Base-by-base conservation (phyloP, 2,113 vertebrate species). In the Gadus macrocephalus region DNA sequence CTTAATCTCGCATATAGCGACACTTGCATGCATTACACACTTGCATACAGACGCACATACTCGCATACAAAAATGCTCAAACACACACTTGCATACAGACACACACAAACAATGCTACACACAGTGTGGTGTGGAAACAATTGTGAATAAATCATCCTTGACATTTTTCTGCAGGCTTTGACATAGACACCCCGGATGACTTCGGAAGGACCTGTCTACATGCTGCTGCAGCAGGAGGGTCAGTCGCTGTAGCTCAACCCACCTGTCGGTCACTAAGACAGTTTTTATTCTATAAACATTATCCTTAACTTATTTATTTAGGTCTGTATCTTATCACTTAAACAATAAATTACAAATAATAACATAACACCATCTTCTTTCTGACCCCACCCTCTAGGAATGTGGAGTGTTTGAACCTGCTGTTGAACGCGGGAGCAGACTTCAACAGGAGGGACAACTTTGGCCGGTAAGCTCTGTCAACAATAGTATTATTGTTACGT, bases 161-260 rank as follows among this genome's bases (percentile, higher is more conserved):
- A 76, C 75, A 62, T 66, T 49, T 75, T 80, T 83, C 83, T 76
- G 20, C 83, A 98, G 96, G 93, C 80, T 97, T 98, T 88, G 95
- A 97, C 83, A 90, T 98, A 65, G 95, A 99, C 87, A 95, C 96
- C 6, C 89, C 95, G 59, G 97, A 99, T 85, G 94, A 98, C 89
- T 96, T 96, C 90, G 97, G 96, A 81, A 94, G 96, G 87, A 97
- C 95, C 79, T 98, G 96, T 93, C 94, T 99, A 81, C 97, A 99
- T 69, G 97, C 97, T 69, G 97, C 96, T 71, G 95, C 96, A 83
- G 96, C 96, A 89, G 97, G 96, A 92, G 96, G 97, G 97, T 98
- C 90, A 87, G 93, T 86, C 70, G 28, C 31, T 55, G 31, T 70
- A 67, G 14, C 28, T 42, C 2, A 63, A 1, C 20, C 69, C 64